Evolutionary conservation across 2,797 vertebrate genomes (phyloP).

Genomic region (Avahi laniger): DNA sequence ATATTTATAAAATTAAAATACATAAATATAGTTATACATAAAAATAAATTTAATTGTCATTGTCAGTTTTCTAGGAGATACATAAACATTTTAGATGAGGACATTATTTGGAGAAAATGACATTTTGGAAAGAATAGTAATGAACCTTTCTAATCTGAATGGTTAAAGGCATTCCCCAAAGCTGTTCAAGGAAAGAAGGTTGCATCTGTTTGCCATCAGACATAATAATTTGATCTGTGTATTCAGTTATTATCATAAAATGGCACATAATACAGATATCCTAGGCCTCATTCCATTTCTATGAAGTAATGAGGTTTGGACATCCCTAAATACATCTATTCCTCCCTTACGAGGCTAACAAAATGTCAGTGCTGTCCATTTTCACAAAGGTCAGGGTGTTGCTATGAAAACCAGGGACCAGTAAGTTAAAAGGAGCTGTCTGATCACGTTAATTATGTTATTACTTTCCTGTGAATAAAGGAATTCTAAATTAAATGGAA

Average conservation of each 20-base stretch:
- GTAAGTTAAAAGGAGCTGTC: slow-evolving; percentile 24
- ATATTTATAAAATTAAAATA: not conserved
- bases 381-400: slow-evolving; percentile 70
- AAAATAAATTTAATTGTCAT: not conserved
- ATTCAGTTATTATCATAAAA: slow-evolving; percentile 24
- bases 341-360: slow-evolving; percentile 18
- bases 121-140: not conserved
- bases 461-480: slow-evolving; percentile 10
- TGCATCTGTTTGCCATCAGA: slow-evolving; percentile 19
- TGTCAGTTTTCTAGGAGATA: not conserved
- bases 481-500: slow-evolving; percentile 54
- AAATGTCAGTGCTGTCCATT: slow-evolving; percentile 66
- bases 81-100: not conserved
- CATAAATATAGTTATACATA: not conserved
- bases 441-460: slow-evolving; percentile 54
- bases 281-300: not conserved
- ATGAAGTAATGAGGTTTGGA: slow-evolving; percentile 19
- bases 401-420: slow-evolving; percentile 37
- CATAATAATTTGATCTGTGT: not conserved
- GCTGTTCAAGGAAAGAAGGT: not conserved
- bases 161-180: not conserved
- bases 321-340: slow-evolving; percentile 33
- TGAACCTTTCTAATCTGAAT: not conserved
- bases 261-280: slow-evolving; percentile 9
- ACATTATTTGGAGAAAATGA: not conserved